These are phyloP conservation scores for Portevinia maculata DNA, from an alignment of 2,888 invertebrate species.

Conservation along the genomic window DNA sequence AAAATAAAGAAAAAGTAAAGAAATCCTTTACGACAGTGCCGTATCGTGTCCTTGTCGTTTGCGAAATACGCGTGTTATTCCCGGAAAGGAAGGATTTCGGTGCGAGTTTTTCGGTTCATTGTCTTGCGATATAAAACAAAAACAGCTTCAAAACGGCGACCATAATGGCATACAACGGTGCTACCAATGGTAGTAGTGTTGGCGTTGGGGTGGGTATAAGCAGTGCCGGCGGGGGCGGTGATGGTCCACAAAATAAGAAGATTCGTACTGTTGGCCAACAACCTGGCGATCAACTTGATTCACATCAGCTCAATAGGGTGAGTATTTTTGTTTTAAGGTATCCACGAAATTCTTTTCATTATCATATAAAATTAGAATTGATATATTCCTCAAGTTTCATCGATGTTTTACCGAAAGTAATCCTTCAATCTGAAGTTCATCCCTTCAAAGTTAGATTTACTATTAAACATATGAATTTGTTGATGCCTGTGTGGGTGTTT, in stretches of 20 bases:
- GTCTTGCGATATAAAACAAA: neutral
- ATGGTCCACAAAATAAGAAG: conserved; percentile 82
- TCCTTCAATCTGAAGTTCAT: conserved; percentile 34
- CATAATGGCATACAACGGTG: conserved; percentile 80
- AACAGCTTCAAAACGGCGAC: conserved; percentile 79
- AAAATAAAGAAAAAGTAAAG: conserved; percentile 28
- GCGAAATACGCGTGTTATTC: neutral
- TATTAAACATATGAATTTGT: neutral
- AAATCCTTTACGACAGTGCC: conserved; percentile 8
- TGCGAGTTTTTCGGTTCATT: neutral
- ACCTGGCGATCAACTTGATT: conserved; percentile 79
- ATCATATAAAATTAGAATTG: too few species aligned
- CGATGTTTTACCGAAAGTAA: neutral
- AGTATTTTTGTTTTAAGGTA: conserved; percentile 76
- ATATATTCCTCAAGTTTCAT: too few species aligned
- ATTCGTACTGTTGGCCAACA: conserved; percentile 82
- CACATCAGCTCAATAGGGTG: conserved; percentile 81
- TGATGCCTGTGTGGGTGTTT: conserved; percentile 52
- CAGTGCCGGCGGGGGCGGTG: conserved; percentile 79
- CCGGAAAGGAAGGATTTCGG: conserved; percentile 2
- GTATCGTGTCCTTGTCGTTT: neutral
- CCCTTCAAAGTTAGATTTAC: conserved; percentile 35
- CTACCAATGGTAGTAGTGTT: conserved; percentile 76
- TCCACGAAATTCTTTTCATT: too few species aligned
- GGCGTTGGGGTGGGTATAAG: conserved; percentile 80